Evolutionary conservation across 1,140 invertebrate species (phyloP).

Genomic region (Cydia fagiglandana): DNA sequence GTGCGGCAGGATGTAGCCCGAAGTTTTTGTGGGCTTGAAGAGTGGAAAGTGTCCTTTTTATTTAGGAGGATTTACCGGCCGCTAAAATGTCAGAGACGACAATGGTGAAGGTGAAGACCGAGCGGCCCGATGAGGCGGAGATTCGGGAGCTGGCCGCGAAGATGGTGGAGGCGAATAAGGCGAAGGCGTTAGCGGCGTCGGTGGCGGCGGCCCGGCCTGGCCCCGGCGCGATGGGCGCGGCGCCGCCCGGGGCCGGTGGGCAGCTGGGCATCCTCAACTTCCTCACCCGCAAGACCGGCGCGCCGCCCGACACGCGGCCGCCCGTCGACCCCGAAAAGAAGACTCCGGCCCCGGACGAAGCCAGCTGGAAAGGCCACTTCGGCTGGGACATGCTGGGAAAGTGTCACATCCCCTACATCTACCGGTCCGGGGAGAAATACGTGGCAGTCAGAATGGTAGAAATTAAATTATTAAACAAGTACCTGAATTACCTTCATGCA

Average conservation of each 20-base stretch:
- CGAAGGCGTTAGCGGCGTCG: constrained; percentile 81
- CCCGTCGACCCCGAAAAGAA: constrained; percentile 62
- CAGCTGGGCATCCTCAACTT: constrained; percentile 83
- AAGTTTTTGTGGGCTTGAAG: constrained; percentile 11
- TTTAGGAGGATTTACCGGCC: constrained; percentile 24
- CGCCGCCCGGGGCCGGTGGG: constrained; percentile 62
- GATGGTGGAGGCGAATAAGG: constrained; percentile 91
- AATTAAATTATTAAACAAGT: constrained; percentile 91
- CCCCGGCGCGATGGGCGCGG: constrained; percentile 62
- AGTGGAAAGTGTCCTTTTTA: background rate
- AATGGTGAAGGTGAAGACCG: constrained; percentile 85
- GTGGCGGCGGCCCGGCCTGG: constrained; percentile 67
- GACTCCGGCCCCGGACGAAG: constrained; percentile 84
- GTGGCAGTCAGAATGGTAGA: constrained; percentile 95
- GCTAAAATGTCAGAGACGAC: constrained; percentile 62
- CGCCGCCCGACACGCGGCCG: constrained; percentile 56
- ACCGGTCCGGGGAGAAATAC: constrained; percentile 90
- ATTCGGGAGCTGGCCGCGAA: constrained; percentile 91
- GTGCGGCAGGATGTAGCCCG: constrained; percentile 59
- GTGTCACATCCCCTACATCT: constrained; percentile 92
- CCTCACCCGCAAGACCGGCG: constrained; percentile 74
- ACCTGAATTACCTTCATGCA: constrained; percentile 88
- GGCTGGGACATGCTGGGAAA: constrained; percentile 93
- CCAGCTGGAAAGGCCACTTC: constrained; percentile 91
- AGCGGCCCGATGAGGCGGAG: constrained; percentile 91